Evolutionary conservation across 2,888 invertebrate species (phyloP).

Genomic region (Leptarthrus brevirostris): DNA sequence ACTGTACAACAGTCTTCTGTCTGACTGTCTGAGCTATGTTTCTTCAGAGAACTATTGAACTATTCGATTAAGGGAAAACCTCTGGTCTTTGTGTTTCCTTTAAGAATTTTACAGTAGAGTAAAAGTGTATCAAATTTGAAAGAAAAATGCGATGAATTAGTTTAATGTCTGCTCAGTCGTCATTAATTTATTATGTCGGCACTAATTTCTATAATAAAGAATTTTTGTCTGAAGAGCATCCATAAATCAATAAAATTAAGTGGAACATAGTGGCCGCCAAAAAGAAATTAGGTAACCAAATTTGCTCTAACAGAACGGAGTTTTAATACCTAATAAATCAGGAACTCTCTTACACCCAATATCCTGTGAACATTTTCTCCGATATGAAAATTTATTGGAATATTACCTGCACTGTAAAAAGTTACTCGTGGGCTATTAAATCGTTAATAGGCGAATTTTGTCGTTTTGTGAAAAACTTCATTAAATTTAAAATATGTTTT

Average conservation of each 20-base stretch:
- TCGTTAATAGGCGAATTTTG: not conserved
- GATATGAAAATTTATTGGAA: not conserved
- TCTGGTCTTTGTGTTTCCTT: too few species aligned
- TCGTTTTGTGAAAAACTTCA: not conserved
- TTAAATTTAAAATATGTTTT: not conserved
- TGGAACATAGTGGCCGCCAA: not conserved
- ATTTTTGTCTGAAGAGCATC: not conserved
- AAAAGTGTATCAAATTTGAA: too few species aligned
- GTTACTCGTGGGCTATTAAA: not conserved
- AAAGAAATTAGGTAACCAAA: conserved; percentile 1
- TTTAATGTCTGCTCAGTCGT: too few species aligned
- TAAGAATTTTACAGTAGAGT: too few species aligned
- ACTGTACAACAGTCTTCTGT: too few species aligned
- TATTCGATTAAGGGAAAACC: too few species aligned
- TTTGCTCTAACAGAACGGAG: not conserved
- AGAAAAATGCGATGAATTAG: too few species aligned
- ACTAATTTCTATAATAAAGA: not conserved
- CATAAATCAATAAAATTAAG: conserved; percentile 12
- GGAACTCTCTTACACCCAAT: not conserved
- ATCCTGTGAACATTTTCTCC: not conserved
- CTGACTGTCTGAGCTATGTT: too few species aligned
- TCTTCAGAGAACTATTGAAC: too few species aligned
- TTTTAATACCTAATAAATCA: conserved; percentile 2
- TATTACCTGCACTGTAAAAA: not conserved
- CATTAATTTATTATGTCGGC: too few species aligned